Conservation (phyloP, 2,888 invertebrate genomes). For the Ophioninae sp. region DNA sequence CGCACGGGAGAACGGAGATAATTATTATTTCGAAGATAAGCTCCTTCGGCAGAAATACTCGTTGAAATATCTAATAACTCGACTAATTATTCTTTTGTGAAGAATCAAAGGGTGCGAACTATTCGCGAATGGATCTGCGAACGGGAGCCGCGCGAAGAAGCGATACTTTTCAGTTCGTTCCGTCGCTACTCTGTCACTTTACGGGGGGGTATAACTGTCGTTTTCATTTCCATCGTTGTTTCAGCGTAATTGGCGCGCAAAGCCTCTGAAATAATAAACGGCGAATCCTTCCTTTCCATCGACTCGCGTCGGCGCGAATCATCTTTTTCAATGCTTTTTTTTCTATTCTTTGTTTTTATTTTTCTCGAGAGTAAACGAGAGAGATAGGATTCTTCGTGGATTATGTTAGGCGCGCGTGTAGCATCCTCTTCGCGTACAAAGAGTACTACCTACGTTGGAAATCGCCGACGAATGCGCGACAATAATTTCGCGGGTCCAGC, state of each 20-base stretch:
- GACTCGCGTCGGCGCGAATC: too few relatives aligned
- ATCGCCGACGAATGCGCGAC: constrained; percentile 34
- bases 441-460: constrained; percentile 12
- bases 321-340: too few relatives aligned
- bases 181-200: too few relatives aligned
- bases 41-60: constrained; percentile 47
- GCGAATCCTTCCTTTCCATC: too few relatives aligned
- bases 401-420: background rate
- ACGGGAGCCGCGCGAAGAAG: constrained; percentile 27
- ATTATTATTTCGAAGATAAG: constrained; percentile 66
- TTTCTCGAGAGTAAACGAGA: background rate
- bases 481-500: constrained; percentile 45
- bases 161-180: background rate
- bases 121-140: constrained; percentile 5
- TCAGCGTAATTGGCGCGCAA: too few relatives aligned
- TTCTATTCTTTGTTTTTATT: constrained; percentile 7
- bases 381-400: background rate
- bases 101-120: background rate
- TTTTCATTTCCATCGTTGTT: too few relatives aligned
- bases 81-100: constrained; percentile 66
- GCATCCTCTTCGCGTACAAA: background rate
- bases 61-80: constrained; percentile 66
- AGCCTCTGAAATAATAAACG: too few relatives aligned
- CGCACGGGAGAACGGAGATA: constrained; percentile 47
- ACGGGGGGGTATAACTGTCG: too few relatives aligned